These are phyloP conservation scores for Criorhina ranunculi DNA, from an alignment of 2,888 invertebrate genomes.

Conservation along the genomic window DNA sequence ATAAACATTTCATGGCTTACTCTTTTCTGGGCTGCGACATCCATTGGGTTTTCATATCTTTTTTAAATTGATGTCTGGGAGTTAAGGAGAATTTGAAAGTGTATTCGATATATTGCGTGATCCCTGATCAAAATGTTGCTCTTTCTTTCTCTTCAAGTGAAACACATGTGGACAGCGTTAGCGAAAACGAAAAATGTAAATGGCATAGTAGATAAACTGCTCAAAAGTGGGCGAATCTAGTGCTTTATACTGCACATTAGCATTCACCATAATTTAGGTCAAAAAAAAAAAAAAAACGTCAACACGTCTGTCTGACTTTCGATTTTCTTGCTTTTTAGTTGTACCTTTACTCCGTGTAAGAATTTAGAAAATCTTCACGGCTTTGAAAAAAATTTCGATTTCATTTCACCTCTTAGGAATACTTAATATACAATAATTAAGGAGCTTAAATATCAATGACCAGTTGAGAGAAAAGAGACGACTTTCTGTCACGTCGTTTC, in stretches of 20 bases:
- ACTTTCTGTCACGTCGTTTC: constrained; percentile 60
- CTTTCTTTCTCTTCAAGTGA: background rate
- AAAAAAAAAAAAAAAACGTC: constrained; percentile 49
- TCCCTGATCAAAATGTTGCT: too few relatives aligned
- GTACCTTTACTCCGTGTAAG: constrained; percentile 44
- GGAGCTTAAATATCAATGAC: constrained; percentile 11
- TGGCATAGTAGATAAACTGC: constrained; percentile 2
- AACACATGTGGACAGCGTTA: background rate
- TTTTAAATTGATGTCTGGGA: background rate
- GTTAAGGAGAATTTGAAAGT: background rate
- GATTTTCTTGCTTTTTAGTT: constrained; percentile 42
- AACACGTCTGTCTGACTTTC: constrained; percentile 58
- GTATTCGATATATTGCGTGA: too few relatives aligned
- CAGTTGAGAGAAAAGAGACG: constrained; percentile 15
- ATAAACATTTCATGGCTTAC: background rate
- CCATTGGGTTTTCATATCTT: background rate
- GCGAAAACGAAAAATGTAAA: constrained; percentile 31
- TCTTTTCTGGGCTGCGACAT: background rate
- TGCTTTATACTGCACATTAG: constrained; percentile 47
- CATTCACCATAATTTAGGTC: constrained; percentile 46
- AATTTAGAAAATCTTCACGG: constrained; percentile 50
- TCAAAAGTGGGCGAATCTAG: constrained; percentile 48
- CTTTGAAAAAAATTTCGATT: constrained; percentile 49
- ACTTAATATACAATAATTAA: constrained; percentile 13
- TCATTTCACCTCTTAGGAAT: constrained; percentile 49